These are phyloP conservation scores for Torymus auratus DNA, from an alignment of 2,888 invertebrate genomes.

Conservation along the genomic window DNA sequence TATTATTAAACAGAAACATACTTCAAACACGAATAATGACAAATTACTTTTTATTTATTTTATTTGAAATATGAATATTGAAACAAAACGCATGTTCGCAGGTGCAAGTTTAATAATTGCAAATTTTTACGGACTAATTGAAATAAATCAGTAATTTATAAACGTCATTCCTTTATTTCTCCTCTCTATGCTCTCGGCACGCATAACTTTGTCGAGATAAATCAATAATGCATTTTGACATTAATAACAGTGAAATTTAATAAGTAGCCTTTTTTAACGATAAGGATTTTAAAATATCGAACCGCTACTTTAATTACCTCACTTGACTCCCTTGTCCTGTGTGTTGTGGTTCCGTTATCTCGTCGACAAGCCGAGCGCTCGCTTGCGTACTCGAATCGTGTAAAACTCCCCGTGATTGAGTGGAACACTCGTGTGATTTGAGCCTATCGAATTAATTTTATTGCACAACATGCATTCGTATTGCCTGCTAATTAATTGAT, in stretches of 20 bases:
- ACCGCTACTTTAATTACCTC: slow-evolving; percentile 53
- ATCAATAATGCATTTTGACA: slow-evolving; percentile 24
- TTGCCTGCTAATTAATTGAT: slow-evolving; percentile 9
- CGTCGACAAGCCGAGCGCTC: background rate
- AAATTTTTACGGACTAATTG: slow-evolving; percentile 18
- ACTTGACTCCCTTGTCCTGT: slow-evolving; percentile 40
- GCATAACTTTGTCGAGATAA: slow-evolving; percentile 23
- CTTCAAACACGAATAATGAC: too few species aligned
- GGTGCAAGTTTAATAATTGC: background rate
- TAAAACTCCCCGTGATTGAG: slow-evolving; percentile 28
- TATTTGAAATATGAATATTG: too few species aligned
- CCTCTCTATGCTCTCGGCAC: background rate
- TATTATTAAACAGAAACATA: too few species aligned
- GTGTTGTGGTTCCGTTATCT: slow-evolving; percentile 43
- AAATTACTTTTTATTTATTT: too few species aligned
- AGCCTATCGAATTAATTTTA: slow-evolving; percentile 27
- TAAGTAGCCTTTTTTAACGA: slow-evolving; percentile 38
- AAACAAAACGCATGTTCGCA: background rate
- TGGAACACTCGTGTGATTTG: slow-evolving; percentile 24
- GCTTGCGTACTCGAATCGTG: slow-evolving; percentile 24
- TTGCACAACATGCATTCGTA: background rate
- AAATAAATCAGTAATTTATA: slow-evolving; percentile 11
- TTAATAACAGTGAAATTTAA: slow-evolving; percentile 51
- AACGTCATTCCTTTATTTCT: slow-evolving; percentile 4
- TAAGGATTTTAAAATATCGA: slow-evolving; percentile 50